Base-by-base conservation (phyloP, 1,140 invertebrate species). In the Apis dorsata region DNA sequence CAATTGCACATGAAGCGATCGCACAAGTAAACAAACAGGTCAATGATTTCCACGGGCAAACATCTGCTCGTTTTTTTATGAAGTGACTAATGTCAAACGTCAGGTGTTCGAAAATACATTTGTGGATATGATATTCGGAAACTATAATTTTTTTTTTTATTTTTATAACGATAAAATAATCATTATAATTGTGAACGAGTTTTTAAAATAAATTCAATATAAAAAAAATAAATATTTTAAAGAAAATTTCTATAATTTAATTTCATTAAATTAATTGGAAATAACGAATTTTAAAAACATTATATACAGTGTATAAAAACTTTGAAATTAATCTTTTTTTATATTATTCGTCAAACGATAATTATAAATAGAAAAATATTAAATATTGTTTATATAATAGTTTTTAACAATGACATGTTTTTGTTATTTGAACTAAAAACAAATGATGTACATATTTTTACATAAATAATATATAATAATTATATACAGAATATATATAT, bases 41-140 rank as follows among this genome's bases (percentile, higher is more conserved):
- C 70, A 28, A 24, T 55, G 70, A 72, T 55, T 72, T 72, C 49
- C 15, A n/a, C n/a, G 49, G 10, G 8, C 49, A 70, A 69, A 70
- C 49, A 70, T 70, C 49, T 70, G 49, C 68, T 70, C 49, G 9
- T 44, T 44, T 44, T 70, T 70, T 12, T 13, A 53, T n/a, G 7
- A n/a, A 51, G 49, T 24, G 34, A 51, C 49, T 44, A 44, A 44
- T 44, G 34, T 44, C n/a, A 70, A 24, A 13, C 5, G 44, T 70
- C 68, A 70, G 49, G n/a, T 53, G 13, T 51, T n/a, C 13, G n/a
- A 13, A 49, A 70, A 13, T n/a, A 53, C 9, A 13, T 24, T n/a
- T 17, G 24, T 34, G 21, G 15, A 13, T 44, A 44, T 44, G 34
- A 63, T 21, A 63, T 63, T 63, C 60, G n/a, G 5, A 63, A 12